Base-by-base conservation (phyloP, 2,888 invertebrate genomes). In the Stomorhina lunata region DNA sequence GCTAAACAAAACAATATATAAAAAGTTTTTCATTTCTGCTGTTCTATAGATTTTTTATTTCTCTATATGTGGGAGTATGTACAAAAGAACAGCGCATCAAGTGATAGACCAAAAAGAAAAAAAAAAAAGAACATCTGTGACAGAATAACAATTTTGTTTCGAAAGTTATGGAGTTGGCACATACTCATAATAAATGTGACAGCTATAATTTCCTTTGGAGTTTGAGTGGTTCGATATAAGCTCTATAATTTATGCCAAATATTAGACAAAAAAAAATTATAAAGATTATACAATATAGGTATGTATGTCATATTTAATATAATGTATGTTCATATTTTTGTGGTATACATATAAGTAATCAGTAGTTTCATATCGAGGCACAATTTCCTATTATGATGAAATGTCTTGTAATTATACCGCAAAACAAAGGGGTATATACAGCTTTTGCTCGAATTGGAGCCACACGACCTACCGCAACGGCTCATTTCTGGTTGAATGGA, bases 61-160 rank as follows among this genome's bases (percentile, higher is more conserved):
- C 3, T 37, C 37, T 37, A 37, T 7, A 17, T 43, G 17, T 7
- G 17, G 32, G n/a, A 55, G 17, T 7, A 32, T 10, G 7, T 43
- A 17, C 9, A 57, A 32, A 45, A 22, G 4, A 55, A 55, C 2
- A 32, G 3, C 43, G 2, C 7, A 17, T 55, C 20, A 32, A 27
- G 29, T 29, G 29, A 32, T n/a, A n/a, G n/a, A n/a, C n/a, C n/a
- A n/a, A n/a, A n/a, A n/a, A n/a, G n/a, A n/a, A n/a, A n/a, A 43
- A 69, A 29, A 55, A 32, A 57, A 43, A 43, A n/a, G 32, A 69
- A 53, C 69, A 69, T 69, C 55, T 69, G 69, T 43, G 20, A 69
- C 55, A 69, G n/a, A 32, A 69, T 25, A 57, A 57, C 9, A 43
- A 43, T 69, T 69, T 43, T 43, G 4, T 29, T 2, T n/a, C 29